Percentiles rank a stretch among this genome's conserved stretches.
Conservation (phyloP, 64 coral and sea anemone species). For the Stichodactyla mertensii region DNA sequence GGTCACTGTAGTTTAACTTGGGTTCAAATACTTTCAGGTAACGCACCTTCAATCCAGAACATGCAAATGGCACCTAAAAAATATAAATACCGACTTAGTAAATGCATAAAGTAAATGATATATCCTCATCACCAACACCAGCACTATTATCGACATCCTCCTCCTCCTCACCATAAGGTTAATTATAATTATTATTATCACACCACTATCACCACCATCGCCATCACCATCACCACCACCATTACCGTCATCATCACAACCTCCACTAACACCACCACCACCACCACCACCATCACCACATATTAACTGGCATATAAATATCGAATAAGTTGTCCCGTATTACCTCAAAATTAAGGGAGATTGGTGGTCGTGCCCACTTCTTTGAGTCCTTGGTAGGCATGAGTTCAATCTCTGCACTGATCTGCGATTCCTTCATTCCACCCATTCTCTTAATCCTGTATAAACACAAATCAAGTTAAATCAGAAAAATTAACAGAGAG, state of each 20-base stretch:
- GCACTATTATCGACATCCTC: too few relatives aligned
- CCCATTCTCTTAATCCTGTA: slow-evolving; percentile 93
- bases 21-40: slow-evolving; percentile 99
- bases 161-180: too few relatives aligned
- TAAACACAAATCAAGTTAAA: not conserved
- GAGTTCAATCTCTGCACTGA: slow-evolving; percentile 97
- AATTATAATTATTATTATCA: too few relatives aligned
- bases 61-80: slow-evolving; percentile 92
- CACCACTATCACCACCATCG: too few relatives aligned
- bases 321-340: not conserved
- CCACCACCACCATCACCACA: too few relatives aligned
- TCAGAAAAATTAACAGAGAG: not conserved
- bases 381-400: slow-evolving; percentile 95
- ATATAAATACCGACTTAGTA: not conserved
- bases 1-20: slow-evolving; percentile 98
- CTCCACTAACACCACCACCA: too few relatives aligned
- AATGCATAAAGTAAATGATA: not conserved
- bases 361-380: slow-evolving; percentile 96
- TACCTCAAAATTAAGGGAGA: slow-evolving; percentile 99
- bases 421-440: slow-evolving; percentile 99
- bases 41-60: slow-evolving; percentile 95
- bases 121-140: too few relatives aligned
- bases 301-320: too few relatives aligned
- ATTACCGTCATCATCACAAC: too few relatives aligned
- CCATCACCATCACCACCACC: too few relatives aligned